Conservation (phyloP, 2,113 vertebrate genomes). For the Connochaetes taurinus region DNA sequence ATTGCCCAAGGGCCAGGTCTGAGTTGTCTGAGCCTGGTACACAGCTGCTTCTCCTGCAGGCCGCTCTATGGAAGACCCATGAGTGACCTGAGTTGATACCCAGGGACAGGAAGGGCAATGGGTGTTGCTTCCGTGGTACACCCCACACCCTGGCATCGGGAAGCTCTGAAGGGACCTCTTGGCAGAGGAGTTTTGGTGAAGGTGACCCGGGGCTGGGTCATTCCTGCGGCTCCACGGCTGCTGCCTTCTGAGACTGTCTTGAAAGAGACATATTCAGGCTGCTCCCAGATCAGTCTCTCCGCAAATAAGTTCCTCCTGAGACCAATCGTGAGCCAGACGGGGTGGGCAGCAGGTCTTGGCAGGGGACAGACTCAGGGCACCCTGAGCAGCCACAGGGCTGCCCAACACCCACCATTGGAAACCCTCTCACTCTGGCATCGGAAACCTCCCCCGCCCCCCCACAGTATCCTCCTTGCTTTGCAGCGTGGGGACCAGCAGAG, state of each 20-base stretch:
- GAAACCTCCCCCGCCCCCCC: background rate
- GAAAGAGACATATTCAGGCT: rapidly evolving
- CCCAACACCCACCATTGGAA: rapidly evolving
- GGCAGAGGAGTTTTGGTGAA: too few relatives aligned
- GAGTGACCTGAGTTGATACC: background rate
- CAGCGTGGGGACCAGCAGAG: background rate
- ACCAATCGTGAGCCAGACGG: rapidly evolving
- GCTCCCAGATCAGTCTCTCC: background rate
- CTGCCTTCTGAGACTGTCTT: background rate
- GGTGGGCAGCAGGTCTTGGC: background rate
- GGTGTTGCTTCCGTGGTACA: rapidly evolving
- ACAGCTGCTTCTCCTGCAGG: background rate
- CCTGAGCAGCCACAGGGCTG: background rate
- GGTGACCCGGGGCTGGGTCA: rapidly evolving
- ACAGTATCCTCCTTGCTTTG: rapidly evolving
- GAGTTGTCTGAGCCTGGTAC: background rate
- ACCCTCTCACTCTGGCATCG: too few relatives aligned
- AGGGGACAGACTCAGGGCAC: rapidly evolving
- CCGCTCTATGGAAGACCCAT: background rate
- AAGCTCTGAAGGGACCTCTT: background rate
- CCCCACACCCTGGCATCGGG: rapidly evolving
- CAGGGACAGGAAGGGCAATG: background rate
- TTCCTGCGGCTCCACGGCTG: rapidly evolving
- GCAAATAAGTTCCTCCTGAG: too few relatives aligned
- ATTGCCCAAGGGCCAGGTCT: rapidly evolving